These are phyloP conservation scores for Cercopithecus mona DNA, from an alignment of 2,113 vertebrate species.

Conservation along the genomic window DNA sequence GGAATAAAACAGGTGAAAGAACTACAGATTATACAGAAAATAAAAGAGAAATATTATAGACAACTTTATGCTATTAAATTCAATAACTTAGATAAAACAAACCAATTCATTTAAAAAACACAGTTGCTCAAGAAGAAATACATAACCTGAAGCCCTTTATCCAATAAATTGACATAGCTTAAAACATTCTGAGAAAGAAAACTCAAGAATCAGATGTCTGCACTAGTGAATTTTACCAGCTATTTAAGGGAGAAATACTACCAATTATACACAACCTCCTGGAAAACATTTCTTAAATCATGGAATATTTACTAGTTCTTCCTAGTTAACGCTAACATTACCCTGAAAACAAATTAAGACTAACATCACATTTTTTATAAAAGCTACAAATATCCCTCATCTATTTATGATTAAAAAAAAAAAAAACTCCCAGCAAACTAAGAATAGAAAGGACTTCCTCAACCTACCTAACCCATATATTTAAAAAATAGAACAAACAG, in stretches of 20 bases:
- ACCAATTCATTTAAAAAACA: background rate
- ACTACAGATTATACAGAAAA: background rate
- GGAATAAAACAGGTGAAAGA: background rate
- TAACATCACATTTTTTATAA: background rate
- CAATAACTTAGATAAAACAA: background rate
- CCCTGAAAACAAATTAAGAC: background rate
- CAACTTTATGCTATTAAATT: background rate
- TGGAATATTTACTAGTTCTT: background rate
- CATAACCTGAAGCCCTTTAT: background rate
- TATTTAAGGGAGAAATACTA: background rate
- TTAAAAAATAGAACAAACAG: background rate
- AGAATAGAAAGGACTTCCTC: background rate
- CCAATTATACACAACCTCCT: background rate
- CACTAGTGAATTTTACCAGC: background rate
- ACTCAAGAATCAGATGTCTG: background rate
- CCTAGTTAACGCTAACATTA: background rate
- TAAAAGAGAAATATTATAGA: background rate
- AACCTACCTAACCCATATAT: background rate
- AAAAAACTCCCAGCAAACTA: background rate
- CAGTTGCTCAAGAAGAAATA: background rate
- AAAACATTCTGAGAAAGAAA: background rate
- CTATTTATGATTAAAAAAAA: background rate
- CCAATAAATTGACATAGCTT: background rate
- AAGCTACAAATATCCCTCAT: background rate
- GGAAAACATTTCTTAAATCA: background rate